Percentiles rank a stretch among this genome's conserved stretches.
phyloP scores from a whole-genome alignment of 1,140 invertebrate genomes.

The Arctopsyche grandis region DNA sequence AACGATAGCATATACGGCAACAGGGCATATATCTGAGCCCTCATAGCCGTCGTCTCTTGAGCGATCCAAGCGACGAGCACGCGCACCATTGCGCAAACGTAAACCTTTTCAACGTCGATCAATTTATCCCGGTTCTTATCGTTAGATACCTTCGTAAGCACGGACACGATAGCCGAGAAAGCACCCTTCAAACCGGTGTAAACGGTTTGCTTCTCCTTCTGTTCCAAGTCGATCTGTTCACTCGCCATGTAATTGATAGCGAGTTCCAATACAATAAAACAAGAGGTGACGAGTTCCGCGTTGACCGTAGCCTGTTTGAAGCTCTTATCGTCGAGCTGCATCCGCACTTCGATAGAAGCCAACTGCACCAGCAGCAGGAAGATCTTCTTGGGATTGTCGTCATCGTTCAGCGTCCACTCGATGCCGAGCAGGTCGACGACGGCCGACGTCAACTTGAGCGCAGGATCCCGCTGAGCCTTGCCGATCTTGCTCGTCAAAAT shows the following conservation, averaged over 20 bases:
- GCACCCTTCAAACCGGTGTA: constrained; percentile 92
- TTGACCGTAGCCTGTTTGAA: constrained; percentile 81
- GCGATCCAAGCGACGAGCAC: constrained; percentile 89
- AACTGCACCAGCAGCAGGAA: constrained; percentile 87
- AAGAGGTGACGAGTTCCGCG: constrained; percentile 81
- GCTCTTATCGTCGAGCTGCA: constrained; percentile 89
- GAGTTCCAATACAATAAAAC: constrained; percentile 85
- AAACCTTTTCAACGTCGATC: constrained; percentile 75
- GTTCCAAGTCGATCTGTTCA: constrained; percentile 84
- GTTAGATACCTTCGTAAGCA: constrained; percentile 78
- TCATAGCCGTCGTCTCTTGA: constrained; percentile 91
- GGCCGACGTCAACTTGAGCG: constrained; percentile 82
- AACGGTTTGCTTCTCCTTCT: constrained; percentile 89
- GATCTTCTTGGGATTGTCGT: constrained; percentile 83
- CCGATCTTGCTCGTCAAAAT: constrained; percentile 88
- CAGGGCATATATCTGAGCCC: constrained; percentile 81
- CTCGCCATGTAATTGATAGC: constrained; percentile 83
- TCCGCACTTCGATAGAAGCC: constrained; percentile 89
- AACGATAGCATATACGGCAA: constrained; percentile 81
- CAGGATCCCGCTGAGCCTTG: constrained; percentile 87
- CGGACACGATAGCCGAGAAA: constrained; percentile 82
- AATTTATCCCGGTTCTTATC: constrained; percentile 75
- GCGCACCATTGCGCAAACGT: constrained; percentile 84
- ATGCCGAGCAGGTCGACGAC: constrained; percentile 85
- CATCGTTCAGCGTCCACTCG: constrained; percentile 83